These are phyloP conservation scores for Semotilus atromaculatus DNA, from an alignment of 2,797 vertebrate genomes.

Conservation along the genomic window DNA sequence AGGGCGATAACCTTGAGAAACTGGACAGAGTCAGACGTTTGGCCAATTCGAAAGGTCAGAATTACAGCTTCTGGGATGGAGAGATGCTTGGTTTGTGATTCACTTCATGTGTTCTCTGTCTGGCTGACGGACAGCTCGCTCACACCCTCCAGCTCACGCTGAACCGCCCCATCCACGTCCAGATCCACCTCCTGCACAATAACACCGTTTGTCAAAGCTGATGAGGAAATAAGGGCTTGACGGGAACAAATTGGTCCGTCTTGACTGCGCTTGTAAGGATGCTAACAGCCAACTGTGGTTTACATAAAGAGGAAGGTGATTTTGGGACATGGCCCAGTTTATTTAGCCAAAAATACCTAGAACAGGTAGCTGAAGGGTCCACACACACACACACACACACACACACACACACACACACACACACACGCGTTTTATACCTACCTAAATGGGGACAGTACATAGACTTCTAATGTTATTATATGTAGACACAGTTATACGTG, in stretches of 20 bases:
- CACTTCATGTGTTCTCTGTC: background rate
- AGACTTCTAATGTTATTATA: background rate
- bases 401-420: background rate
- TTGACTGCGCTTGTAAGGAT: conserved; percentile 21
- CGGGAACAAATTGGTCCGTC: conserved; percentile 22
- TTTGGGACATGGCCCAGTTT: conserved; percentile 7
- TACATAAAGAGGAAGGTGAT: conserved; percentile 24
- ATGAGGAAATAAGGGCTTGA: conserved; percentile 34
- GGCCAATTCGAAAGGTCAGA: conserved; percentile 21
- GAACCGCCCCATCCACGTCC: conserved; percentile 9
- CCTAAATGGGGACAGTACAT: background rate
- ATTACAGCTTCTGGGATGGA: conserved; percentile 19
- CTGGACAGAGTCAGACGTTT: background rate
- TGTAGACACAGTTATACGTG: too few relatives aligned
- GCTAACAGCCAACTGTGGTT: conserved; percentile 27
- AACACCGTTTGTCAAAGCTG: conserved; percentile 37
- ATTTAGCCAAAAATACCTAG: conserved; percentile 31
- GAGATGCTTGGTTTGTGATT: conserved; percentile 1
- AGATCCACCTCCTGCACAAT: conserved; percentile 33
- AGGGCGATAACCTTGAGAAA: conserved; percentile 20
- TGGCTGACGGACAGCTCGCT: too few relatives aligned
- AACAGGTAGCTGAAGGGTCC: conserved; percentile 20
- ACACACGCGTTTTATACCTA: background rate
- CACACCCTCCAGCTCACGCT: conserved; percentile 6
- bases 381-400: conserved; percentile 2